phyloP scores from a whole-genome alignment of 2,797 vertebrate genomes.

The Phoxinus dragarum region DNA sequence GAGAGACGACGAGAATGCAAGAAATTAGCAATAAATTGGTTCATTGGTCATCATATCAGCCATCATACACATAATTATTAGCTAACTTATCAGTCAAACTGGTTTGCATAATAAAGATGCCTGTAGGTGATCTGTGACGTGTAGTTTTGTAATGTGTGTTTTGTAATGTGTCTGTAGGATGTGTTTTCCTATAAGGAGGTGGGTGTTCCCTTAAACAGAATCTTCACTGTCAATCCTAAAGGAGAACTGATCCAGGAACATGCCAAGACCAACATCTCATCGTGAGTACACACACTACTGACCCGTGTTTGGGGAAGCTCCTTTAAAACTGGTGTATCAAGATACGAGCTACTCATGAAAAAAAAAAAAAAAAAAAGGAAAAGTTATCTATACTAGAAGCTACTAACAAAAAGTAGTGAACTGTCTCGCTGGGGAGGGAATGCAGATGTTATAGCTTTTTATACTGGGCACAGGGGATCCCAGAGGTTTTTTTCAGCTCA shows the following conservation, averaged over 20 bases:
- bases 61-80: neutral
- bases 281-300: slow-evolving; percentile 80
- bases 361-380: too few species aligned
- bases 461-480: neutral
- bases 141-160: neutral
- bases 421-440: neutral
- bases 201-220: slow-evolving; percentile 92
- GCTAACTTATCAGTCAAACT: neutral
- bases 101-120: neutral
- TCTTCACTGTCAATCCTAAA: slow-evolving; percentile 98
- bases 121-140: neutral
- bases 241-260: slow-evolving; percentile 97
- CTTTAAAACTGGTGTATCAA: neutral
- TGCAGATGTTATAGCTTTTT: neutral
- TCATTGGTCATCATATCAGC: neutral
- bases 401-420: neutral
- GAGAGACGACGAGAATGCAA: neutral
- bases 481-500: neutral
- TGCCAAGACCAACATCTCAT: slow-evolving; percentile 97
- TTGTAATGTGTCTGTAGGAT: slow-evolving; percentile 77
- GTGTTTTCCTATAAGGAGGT: slow-evolving; percentile 98
- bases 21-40: neutral
- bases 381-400: neutral
- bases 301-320: neutral
- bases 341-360: neutral